phyloP scores from a whole-genome alignment of 2,113 vertebrate species.

The Conger conger region DNA sequence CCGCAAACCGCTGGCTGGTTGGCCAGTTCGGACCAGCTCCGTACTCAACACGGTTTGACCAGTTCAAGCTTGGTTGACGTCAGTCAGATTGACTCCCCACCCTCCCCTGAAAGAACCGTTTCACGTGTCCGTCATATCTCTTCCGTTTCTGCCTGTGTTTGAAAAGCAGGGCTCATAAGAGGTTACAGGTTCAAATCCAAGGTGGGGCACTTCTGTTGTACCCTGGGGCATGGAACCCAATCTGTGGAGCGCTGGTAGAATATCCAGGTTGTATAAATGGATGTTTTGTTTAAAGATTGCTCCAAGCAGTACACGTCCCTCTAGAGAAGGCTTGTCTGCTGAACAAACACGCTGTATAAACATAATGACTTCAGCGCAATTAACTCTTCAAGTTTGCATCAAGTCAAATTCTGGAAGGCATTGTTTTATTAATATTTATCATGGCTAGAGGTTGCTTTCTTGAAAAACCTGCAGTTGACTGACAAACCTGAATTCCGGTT shows the following conservation, averaged over 20 bases:
- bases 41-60: too few relatives aligned
- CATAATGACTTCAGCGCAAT: neutral
- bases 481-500: neutral
- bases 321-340: neutral
- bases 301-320: neutral
- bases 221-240: neutral
- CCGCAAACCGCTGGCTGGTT: too few relatives aligned
- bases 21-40: too few relatives aligned
- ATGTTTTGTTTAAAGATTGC: neutral
- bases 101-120: too few relatives aligned
- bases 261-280: neutral
- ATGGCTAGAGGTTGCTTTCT: neutral
- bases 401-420: neutral
- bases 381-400: neutral
- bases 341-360: neutral
- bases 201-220: neutral
- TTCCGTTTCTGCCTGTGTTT: too few relatives aligned
- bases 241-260: neutral
- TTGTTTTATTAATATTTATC: neutral
- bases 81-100: too few relatives aligned
- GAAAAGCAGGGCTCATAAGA: neutral
- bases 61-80: too few relatives aligned
- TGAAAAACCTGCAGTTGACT: neutral
- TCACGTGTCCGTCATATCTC: too few relatives aligned
- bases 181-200: neutral